A percentile compares a stretch with the other conserved stretches of the same genome.
Evolutionary conservation across 2,888 invertebrate species (phyloP).

Genomic region (Embidobia sp.): DNA sequence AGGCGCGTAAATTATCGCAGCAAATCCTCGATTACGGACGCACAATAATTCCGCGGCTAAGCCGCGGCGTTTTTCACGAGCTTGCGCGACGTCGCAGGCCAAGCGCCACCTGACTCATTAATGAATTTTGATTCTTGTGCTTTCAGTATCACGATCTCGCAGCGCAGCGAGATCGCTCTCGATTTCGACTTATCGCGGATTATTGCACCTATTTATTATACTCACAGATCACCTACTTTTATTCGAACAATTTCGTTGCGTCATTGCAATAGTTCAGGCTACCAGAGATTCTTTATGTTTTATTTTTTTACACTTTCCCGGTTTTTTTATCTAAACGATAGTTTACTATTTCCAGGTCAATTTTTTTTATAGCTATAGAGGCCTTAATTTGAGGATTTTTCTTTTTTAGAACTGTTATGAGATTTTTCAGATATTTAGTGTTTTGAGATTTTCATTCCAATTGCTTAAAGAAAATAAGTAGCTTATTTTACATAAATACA

Average conservation of each 20-base stretch:
- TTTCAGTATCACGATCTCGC: slow-evolving; percentile 75
- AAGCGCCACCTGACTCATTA: slow-evolving; percentile 69
- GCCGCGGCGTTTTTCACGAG: slow-evolving; percentile 22
- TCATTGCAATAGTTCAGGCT: slow-evolving; percentile 10
- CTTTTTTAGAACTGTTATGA: too few relatives aligned
- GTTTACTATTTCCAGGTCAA: too few relatives aligned
- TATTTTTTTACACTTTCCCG: too few relatives aligned
- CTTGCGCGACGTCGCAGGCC: slow-evolving; percentile 65
- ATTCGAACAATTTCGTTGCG: slow-evolving; percentile 25
- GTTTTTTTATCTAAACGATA: too few relatives aligned
- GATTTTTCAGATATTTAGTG: too few relatives aligned
- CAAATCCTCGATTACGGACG: slow-evolving; percentile 55
- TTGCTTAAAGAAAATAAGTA: too few relatives aligned
- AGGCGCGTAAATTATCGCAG: slow-evolving; percentile 48
- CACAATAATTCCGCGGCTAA: slow-evolving; percentile 48
- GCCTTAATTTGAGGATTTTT: too few relatives aligned
- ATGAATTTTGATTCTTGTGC: slow-evolving; percentile 76
- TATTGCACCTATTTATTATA: slow-evolving; percentile 53
- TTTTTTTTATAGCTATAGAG: too few relatives aligned
- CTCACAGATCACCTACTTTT: slow-evolving; percentile 41
- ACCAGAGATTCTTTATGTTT: too few relatives aligned
- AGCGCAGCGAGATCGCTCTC: slow-evolving; percentile 62
- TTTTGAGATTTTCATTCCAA: too few relatives aligned
- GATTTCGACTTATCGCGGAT: slow-evolving; percentile 59
- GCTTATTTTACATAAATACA: too few relatives aligned